A percentile compares a stretch with the other conserved stretches of the same genome.
Evolutionary conservation across 2,113 vertebrate genomes (phyloP).

Genomic region (Malurus alboscapulatus): DNA sequence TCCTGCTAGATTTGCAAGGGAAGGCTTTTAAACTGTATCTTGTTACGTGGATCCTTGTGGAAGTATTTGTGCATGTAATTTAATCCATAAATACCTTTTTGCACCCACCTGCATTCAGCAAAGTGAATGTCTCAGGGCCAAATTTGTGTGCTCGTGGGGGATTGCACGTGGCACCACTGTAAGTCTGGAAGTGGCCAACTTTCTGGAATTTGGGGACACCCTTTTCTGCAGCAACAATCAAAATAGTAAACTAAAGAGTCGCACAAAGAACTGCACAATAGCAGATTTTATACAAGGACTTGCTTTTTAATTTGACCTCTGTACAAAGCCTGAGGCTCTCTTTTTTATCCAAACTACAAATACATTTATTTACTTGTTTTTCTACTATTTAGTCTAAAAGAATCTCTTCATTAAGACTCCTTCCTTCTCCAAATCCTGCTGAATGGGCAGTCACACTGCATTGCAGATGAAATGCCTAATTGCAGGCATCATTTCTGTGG

Average conservation of each 20-base stretch:
- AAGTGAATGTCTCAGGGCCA: neutral
- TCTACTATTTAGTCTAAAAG: neutral
- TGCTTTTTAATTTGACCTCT: neutral
- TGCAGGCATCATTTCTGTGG: neutral
- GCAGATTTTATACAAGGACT: neutral
- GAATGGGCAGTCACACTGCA: neutral
- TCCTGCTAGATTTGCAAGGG: neutral
- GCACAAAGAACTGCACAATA: neutral
- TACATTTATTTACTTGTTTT: neutral
- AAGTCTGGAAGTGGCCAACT: neutral
- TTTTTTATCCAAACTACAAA: neutral
- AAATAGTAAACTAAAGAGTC: neutral
- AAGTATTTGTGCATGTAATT: neutral
- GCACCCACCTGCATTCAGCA: neutral
- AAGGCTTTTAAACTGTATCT: neutral
- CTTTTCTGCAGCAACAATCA: neutral
- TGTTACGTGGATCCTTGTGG: neutral
- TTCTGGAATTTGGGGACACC: neutral
- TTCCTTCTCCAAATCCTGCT: slow-evolving; percentile 6
- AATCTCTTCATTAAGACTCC: neutral
- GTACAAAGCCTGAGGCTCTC: neutral
- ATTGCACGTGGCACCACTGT: neutral
- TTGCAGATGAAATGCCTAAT: slow-evolving; percentile 16
- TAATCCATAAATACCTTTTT: neutral
- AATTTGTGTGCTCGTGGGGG: neutral